A percentile compares a stretch with the other conserved stretches of the same genome.
These are phyloP conservation scores for Drosophila suzukii DNA, from an alignment of 1,140 invertebrate genomes.

Conservation along the genomic window DNA sequence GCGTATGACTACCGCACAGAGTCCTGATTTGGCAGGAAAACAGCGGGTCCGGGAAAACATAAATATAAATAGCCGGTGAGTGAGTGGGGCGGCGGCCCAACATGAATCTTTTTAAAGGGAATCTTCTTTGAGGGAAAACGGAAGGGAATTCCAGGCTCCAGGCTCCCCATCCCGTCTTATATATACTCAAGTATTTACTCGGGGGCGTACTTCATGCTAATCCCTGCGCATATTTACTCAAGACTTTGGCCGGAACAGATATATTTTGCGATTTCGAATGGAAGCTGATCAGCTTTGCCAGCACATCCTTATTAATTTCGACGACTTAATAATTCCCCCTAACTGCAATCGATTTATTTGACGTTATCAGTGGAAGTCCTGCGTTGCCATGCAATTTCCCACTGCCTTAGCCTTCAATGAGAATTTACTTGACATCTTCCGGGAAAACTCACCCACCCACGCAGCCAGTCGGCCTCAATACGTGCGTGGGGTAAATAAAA, in stretches of 20 bases:
- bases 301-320: constrained; percentile 41
- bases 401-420: constrained; percentile 62
- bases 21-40: constrained; percentile 67
- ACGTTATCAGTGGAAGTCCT: constrained; percentile 48
- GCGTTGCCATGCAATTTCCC: constrained; percentile 55
- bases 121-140: constrained; percentile 9
- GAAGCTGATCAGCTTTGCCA: constrained; percentile 10
- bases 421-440: constrained; percentile 55
- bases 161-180: constrained; percentile 3
- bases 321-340: constrained; percentile 23
- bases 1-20: constrained; percentile 70
- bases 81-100: constrained; percentile 39
- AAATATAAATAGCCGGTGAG: constrained; percentile 64
- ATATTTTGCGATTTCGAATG: background rate
- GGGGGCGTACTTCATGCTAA: constrained; percentile 9
- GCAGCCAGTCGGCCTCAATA: constrained; percentile 16
- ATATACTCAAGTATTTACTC: constrained; percentile 20
- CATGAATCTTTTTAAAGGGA: constrained; percentile 61
- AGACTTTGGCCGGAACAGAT: background rate
- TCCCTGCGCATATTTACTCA: background rate
- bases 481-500: constrained; percentile 79
- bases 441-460: constrained; percentile 20
- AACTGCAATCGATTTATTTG: constrained; percentile 22
- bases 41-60: constrained; percentile 36
- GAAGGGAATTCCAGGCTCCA: constrained; percentile 21